These are phyloP conservation scores for Euthynnus affinis DNA, from an alignment of 2,797 vertebrate genomes.

Conservation along the genomic window DNA sequence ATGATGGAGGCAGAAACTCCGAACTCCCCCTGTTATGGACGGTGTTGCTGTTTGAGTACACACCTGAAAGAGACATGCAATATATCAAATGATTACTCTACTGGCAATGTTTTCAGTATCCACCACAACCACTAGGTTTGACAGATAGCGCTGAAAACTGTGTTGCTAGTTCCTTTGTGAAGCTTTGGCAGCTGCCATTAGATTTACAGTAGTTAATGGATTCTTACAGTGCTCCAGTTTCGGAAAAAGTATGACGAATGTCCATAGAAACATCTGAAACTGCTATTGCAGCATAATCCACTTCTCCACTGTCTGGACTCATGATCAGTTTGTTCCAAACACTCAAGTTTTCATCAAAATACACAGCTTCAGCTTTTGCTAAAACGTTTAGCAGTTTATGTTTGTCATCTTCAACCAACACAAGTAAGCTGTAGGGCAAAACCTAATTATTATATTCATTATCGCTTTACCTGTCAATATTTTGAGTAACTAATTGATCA, in stretches of 20 bases:
- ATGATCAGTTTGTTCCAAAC: background rate
- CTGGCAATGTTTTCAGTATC: background rate
- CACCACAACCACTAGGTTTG: background rate
- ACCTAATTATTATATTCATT: background rate
- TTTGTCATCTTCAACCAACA: background rate
- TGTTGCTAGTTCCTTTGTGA: background rate
- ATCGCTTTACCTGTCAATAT: background rate
- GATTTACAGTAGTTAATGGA: background rate
- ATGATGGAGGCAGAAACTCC: constrained; percentile 80
- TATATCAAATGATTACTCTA: background rate
- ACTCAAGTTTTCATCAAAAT: too few relatives aligned
- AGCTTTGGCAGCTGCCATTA: background rate
- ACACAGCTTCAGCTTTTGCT: background rate
- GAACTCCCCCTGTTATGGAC: constrained; percentile 81
- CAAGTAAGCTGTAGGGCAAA: background rate
- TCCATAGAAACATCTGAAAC: background rate
- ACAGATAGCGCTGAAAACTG: background rate
- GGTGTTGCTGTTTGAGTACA: constrained; percentile 82
- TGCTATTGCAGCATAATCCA: background rate
- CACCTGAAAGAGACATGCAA: constrained; percentile 79
- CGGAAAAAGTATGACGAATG: background rate
- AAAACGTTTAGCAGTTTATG: background rate
- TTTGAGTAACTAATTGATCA: background rate
- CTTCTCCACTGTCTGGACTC: background rate
- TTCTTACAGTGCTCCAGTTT: background rate